A percentile compares a stretch with the other conserved stretches of the same genome.
These are phyloP conservation scores for Hyperopisus bebe DNA, from an alignment of 2,113 vertebrate species.

Conservation along the genomic window DNA sequence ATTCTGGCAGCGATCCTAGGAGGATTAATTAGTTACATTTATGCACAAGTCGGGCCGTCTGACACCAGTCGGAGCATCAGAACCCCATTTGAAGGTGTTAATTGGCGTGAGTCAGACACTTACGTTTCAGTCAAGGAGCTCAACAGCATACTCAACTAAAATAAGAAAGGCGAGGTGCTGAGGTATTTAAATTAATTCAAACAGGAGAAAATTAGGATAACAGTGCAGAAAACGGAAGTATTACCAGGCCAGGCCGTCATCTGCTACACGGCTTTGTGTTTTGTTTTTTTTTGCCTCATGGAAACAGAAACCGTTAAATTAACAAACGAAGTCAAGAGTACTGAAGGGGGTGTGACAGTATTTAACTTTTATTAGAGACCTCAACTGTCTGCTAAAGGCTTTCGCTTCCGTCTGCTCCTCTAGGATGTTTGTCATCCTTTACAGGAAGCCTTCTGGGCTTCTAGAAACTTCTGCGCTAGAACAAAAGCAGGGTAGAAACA, in stretches of 20 bases:
- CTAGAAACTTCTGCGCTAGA: not conserved
- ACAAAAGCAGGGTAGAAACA: not conserved
- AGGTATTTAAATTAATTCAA: conserved; percentile 30
- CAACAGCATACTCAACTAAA: conserved; percentile 34
- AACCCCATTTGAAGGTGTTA: conserved; percentile 76
- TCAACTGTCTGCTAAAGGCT: not conserved
- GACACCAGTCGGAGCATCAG: conserved; percentile 38
- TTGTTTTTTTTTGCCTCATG: not conserved
- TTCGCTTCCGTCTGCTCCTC: not conserved
- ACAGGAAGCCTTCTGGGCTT: not conserved
- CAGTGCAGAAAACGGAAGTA: not conserved
- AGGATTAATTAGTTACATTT: conserved; percentile 46
- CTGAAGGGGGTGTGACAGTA: not conserved
- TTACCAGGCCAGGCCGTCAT: not conserved
- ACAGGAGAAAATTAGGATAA: conserved; percentile 10
- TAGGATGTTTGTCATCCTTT: not conserved
- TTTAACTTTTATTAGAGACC: not conserved
- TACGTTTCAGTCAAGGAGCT: conserved; percentile 72
- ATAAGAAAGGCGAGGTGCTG: conserved; percentile 22
- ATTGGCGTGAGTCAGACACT: conserved; percentile 75
- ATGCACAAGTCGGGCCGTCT: conserved; percentile 25
- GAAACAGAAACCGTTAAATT: not conserved
- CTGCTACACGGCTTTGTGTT: not conserved
- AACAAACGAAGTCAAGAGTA: not conserved
- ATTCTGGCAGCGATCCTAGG: conserved; percentile 63